Evolutionary conservation across 2,113 vertebrate genomes (phyloP).

Genomic region (Trematocara variabile): DNA sequence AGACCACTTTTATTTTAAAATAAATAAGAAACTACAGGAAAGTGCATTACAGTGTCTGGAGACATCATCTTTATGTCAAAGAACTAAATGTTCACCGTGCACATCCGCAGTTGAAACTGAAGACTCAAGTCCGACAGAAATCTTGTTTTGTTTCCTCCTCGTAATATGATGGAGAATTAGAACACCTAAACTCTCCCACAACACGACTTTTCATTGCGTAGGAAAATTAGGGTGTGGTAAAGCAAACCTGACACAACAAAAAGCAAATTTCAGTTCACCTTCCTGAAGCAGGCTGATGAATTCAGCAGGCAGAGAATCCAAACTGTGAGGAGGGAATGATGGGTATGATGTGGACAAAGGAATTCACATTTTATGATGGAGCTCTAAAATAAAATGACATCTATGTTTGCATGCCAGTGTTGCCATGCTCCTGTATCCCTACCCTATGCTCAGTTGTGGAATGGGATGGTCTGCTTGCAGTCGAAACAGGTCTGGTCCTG

Average conservation of each 20-base stretch:
- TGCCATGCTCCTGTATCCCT: neutral
- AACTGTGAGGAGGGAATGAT: neutral
- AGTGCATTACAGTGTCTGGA: constrained; percentile 52
- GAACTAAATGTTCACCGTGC: neutral
- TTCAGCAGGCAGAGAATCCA: neutral
- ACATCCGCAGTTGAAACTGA: neutral
- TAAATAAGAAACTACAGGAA: constrained; percentile 55
- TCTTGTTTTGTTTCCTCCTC: neutral
- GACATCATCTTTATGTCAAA: neutral
- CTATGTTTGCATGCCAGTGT: neutral
- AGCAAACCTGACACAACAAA: neutral
- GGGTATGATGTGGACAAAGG: neutral
- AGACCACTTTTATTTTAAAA: constrained; percentile 75
- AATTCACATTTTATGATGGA: neutral
- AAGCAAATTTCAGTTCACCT: neutral
- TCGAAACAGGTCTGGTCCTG: constrained; percentile 60
- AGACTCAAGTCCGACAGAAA: neutral
- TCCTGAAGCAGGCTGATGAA: neutral
- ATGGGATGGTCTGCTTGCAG: constrained; percentile 82
- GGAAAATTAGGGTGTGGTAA: neutral
- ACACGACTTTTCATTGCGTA: neutral
- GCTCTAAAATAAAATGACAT: neutral
- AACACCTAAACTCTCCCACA: neutral
- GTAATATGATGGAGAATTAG: neutral
- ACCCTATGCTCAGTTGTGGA: constrained; percentile 71